A percentile compares a stretch with the other conserved stretches of the same genome.
These are phyloP conservation scores for Conistra vaccinii DNA, from an alignment of 2,888 invertebrate species.

Conservation along the genomic window DNA sequence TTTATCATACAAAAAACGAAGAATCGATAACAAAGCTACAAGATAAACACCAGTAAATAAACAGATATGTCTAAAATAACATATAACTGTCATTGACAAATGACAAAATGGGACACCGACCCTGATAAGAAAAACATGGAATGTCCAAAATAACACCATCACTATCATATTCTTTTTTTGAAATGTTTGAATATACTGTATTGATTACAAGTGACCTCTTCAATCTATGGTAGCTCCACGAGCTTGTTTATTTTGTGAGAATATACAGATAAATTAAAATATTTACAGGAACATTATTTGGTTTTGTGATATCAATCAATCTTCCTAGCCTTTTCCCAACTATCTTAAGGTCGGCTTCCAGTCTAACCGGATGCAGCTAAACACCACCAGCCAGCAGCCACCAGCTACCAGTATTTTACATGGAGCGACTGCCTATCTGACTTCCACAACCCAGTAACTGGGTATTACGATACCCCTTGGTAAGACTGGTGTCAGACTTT, in stretches of 20 bases:
- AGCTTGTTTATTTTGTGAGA: too few species aligned
- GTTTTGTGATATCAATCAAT: too few species aligned
- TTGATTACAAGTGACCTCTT: slow-evolving; percentile 19
- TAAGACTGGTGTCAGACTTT: too few species aligned
- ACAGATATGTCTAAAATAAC: slow-evolving; percentile 9
- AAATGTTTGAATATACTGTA: slow-evolving; percentile 9
- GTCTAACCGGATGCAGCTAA: too few species aligned
- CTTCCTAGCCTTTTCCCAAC: too few species aligned
- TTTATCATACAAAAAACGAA: slow-evolving; percentile 5
- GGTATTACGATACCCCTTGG: too few species aligned
- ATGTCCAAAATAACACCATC: slow-evolving; percentile 12
- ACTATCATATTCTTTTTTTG: slow-evolving; percentile 23
- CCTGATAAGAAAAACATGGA: slow-evolving; percentile 20
- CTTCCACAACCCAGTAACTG: too few species aligned
- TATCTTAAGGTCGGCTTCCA: too few species aligned
- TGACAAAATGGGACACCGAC: slow-evolving; percentile 7
- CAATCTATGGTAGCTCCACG: neutral
- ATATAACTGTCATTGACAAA: slow-evolving; percentile 4
- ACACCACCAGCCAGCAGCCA: too few species aligned
- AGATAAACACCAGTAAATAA: slow-evolving; percentile 23
- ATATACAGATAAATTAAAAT: too few species aligned
- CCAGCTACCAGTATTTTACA: too few species aligned
- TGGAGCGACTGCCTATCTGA: too few species aligned
- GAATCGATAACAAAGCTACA: slow-evolving; percentile 3
- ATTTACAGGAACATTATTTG: neutral